Conservation (phyloP, 2,888 invertebrate species). For the Graphium colonna region DNA sequence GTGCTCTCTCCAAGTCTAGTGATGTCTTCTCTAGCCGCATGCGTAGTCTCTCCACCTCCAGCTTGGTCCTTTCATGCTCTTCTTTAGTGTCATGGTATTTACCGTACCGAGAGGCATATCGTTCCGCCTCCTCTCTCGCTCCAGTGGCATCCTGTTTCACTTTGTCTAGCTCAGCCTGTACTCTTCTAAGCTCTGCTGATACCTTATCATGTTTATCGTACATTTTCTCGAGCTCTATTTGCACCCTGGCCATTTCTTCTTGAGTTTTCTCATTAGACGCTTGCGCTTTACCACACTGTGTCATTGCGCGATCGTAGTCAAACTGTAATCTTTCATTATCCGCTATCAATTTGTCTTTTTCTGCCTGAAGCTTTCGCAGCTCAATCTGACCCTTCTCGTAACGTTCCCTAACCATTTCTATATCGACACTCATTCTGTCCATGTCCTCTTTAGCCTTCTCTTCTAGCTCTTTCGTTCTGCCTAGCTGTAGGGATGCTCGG, state of each 20-base stretch:
- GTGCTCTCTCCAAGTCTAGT: conserved; percentile 87
- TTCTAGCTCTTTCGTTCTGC: conserved; percentile 92
- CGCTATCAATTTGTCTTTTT: conserved; percentile 91
- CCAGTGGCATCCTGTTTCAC: conserved; percentile 86
- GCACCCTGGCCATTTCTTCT: conserved; percentile 92
- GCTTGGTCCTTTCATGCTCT: conserved; percentile 87
- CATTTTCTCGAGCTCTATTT: conserved; percentile 93
- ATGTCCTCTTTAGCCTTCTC: conserved; percentile 93
- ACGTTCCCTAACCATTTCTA: conserved; percentile 92
- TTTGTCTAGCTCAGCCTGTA: conserved; percentile 88
- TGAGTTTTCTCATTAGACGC: conserved; percentile 92
- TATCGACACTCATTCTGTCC: conserved; percentile 87
- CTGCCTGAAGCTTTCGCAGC: conserved; percentile 88
- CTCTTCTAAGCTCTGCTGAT: conserved; percentile 89
- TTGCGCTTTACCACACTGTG: conserved; percentile 91
- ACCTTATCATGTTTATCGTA: conserved; percentile 94
- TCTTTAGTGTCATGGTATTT: conserved; percentile 89
- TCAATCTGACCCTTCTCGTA: conserved; percentile 94
- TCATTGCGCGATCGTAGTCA: conserved; percentile 91
- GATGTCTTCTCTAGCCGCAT: conserved; percentile 90
- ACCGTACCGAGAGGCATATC: conserved; percentile 85
- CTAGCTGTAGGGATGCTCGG: conserved; percentile 90
- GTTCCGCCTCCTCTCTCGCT: conserved; percentile 88
- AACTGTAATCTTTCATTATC: conserved; percentile 92
- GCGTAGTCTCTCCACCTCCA: conserved; percentile 89